Evolutionary conservation across 2,888 invertebrate genomes (phyloP), one percentile per base, ranked within the genome.

Genomic region (Trachelus stipa): DNA sequence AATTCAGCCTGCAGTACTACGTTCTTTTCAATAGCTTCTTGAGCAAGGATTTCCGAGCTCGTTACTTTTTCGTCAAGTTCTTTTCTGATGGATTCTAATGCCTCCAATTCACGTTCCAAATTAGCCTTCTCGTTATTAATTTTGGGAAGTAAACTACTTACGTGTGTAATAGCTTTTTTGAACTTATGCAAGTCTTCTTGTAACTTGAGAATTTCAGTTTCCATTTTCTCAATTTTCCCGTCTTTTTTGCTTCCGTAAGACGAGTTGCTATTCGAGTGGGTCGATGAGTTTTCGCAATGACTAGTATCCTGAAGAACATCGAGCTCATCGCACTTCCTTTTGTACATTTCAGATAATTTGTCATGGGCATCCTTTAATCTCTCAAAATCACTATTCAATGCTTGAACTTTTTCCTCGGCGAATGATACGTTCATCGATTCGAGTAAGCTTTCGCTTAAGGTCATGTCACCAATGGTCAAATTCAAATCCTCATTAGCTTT

Each of bases 381-480:
- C 73, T 89, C 86, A 12, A 90, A 71, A 69, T 90, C 87, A 3
- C 77, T 84, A 11, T 83, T 83, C n/a, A 90, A 77, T 12, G 76
- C 77, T 4, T 85, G 83, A 73, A 91, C 83, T 74, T 85, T 86
- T 11, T 89, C 88, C 75, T 91, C 90, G 11, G 89, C 82, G 1
- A 83, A 77, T 0, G 87, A 86, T 4, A 90, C 84, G 35, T 88
- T 87, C 34, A 85, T 73, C 30, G 77, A 85, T 9, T 90, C 89
- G 1, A 79, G 68, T 12, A 78, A 76, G 75, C 86, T 89, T 3
- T 78, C 77, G 68, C 88, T 89, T 3, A 87, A 34, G 4, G 87
- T 84, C 12, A 74, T 34, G 31, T 87, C 85, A 31, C 82, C 79
- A 2, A 82, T 34, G 35, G 81, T 87, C 30, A 75, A 6, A 74